These are phyloP conservation scores for Hoplostethus atlanticus DNA, from an alignment of 2,797 vertebrate species.

Conservation along the genomic window DNA sequence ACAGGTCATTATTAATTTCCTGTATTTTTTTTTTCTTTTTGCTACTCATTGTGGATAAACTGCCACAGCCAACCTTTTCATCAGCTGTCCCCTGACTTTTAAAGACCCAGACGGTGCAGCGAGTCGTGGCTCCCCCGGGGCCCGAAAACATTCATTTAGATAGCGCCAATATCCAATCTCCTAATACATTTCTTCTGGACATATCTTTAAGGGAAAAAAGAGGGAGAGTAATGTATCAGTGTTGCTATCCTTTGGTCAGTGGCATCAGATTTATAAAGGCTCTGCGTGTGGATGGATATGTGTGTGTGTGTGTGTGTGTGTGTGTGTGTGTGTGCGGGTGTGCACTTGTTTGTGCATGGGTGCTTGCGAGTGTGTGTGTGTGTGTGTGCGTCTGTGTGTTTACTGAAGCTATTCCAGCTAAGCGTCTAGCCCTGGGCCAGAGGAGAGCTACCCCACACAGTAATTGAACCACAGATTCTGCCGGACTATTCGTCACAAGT, in stretches of 20 bases:
- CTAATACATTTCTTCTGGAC: conserved; percentile 71
- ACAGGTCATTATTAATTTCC: conserved; percentile 71
- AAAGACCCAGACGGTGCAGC: conserved; percentile 64
- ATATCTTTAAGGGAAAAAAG: conserved; percentile 73
- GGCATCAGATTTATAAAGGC: conserved; percentile 80
- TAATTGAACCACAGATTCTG: conserved; percentile 80
- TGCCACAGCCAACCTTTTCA: conserved; percentile 62
- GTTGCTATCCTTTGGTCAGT: conserved; percentile 75
- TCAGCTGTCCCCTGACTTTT: conserved; percentile 69
- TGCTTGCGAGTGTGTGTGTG: not conserved
- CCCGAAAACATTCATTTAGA: conserved; percentile 81
- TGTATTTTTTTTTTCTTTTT: conserved; percentile 50
- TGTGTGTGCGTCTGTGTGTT: conserved; percentile 49
- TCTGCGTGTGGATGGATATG: conserved; percentile 22
- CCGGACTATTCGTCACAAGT: conserved; percentile 77
- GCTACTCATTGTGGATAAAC: conserved; percentile 62
- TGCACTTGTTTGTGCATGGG: not conserved
- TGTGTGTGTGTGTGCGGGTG: conserved; percentile 18
- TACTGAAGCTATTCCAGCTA: conserved; percentile 68
- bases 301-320: conserved; percentile 16
- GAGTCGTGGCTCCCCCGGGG: conserved; percentile 61
- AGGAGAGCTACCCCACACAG: conserved; percentile 70
- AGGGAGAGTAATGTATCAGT: conserved; percentile 75
- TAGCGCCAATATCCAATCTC: conserved; percentile 80
- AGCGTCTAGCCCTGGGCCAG: conserved; percentile 75